Percentiles rank a stretch among this genome's conserved stretches.
Evolutionary conservation across 2,113 vertebrate genomes (phyloP).

Genomic region (Todiramphus saurophagus): DNA sequence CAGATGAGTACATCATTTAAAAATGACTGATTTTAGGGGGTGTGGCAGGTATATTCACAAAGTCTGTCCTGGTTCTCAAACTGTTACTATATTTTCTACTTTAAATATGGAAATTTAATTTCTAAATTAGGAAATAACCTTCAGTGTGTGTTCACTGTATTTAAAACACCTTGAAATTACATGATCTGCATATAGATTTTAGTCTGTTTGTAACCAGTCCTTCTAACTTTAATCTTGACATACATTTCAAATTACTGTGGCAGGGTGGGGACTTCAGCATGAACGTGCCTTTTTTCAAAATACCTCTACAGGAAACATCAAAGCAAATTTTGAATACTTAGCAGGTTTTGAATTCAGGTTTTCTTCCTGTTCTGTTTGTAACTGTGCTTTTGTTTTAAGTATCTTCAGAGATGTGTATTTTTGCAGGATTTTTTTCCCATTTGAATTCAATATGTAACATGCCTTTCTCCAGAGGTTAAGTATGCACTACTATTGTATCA

Average conservation of each 20-base stretch:
- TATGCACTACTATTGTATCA: not conserved
- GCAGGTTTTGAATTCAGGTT: not conserved
- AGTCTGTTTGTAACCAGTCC: not conserved
- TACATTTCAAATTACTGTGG: not conserved
- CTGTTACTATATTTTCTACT: not conserved
- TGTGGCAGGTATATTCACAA: not conserved
- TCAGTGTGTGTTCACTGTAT: not conserved
- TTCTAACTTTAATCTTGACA: conserved; percentile 5
- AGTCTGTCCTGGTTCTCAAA: not conserved
- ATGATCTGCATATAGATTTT: not conserved
- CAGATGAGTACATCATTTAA: not conserved
- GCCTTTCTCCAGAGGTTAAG: not conserved
- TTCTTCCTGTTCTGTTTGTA: not conserved
- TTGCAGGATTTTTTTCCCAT: not conserved
- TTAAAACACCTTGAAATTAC: conserved; percentile 46
- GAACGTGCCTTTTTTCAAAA: not conserved
- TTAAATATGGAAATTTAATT: not conserved
- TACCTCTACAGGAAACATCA: not conserved
- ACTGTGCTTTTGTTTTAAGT: not conserved
- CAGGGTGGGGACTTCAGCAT: not conserved
- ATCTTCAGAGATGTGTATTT: not conserved
- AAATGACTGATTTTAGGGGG: not conserved
- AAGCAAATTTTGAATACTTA: not conserved
- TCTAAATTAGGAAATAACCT: conserved; percentile 22
- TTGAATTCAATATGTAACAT: not conserved